Evolutionary conservation across 2,113 vertebrate genomes (phyloP).

Genomic region (Pipa parva): DNA sequence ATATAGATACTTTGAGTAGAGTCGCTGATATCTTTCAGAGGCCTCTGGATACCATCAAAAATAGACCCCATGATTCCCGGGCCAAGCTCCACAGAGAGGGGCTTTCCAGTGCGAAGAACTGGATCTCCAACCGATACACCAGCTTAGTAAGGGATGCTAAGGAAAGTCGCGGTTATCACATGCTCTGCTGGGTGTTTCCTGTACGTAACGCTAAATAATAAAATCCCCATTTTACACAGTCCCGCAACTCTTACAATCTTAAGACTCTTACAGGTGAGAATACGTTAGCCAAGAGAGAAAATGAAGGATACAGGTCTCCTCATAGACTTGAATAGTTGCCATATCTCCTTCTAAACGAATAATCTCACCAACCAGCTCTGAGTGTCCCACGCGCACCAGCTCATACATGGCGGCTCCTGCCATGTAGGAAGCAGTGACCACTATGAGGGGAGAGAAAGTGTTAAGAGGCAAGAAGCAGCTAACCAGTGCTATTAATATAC

Average conservation of each 20-base stretch:
- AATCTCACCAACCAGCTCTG: conserved; percentile 93
- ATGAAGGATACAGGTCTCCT: conserved; percentile 99
- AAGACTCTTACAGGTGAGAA: no score
- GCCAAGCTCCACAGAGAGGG: conserved; percentile 90
- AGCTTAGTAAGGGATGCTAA: conserved; percentile 69
- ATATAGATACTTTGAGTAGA: conserved; percentile 95
- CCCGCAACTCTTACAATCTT: no score
- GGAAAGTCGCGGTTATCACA: conserved; percentile 70
- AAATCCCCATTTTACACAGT: no score
- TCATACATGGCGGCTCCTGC: conserved; percentile 97
- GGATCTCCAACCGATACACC: conserved; percentile 95
- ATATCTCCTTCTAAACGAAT: conserved; percentile 94
- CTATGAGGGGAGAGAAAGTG: conserved; percentile 56
- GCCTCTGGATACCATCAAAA: conserved; percentile 97
- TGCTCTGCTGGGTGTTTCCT: neutral
- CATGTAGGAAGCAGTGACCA: conserved; percentile 92
- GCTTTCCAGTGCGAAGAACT: conserved; percentile 92
- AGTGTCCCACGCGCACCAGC: conserved; percentile 92
- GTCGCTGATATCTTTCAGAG: conserved; percentile 86
- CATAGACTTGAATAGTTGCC: conserved; percentile 98
- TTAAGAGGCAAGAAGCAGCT: no score
- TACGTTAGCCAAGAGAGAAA: no score
- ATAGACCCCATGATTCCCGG: conserved; percentile 98
- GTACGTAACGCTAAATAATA: no score
- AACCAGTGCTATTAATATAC: no score